Conservation (phyloP, 2,888 invertebrate species). For the Pycnomerus fuliginosus region DNA sequence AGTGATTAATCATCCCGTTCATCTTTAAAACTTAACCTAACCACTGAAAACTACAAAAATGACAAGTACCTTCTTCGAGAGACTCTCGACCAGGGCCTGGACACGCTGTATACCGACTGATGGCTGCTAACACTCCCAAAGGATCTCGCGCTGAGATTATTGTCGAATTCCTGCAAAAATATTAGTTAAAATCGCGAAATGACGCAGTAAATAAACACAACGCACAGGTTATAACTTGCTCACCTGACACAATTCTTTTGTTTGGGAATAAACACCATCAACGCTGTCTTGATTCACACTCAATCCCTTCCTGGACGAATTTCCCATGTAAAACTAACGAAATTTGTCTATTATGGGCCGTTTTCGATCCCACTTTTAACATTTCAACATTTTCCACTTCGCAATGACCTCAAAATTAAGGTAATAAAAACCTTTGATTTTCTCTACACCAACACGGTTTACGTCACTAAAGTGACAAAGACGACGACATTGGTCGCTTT, state of each 20-base stretch:
- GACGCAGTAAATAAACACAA: slow-evolving; percentile 32
- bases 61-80: slow-evolving; percentile 69
- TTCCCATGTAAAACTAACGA: slow-evolving; percentile 48
- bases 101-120: slow-evolving; percentile 62
- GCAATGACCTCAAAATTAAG: slow-evolving; percentile 41
- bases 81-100: slow-evolving; percentile 66
- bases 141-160: slow-evolving; percentile 62
- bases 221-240: slow-evolving; percentile 35
- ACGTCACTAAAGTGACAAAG: too few relatives aligned
- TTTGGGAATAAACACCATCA: slow-evolving; percentile 42
- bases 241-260: slow-evolving; percentile 45
- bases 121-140: slow-evolving; percentile 61
- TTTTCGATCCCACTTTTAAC: slow-evolving; percentile 30
- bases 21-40: slow-evolving; percentile 2
- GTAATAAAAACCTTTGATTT: slow-evolving; percentile 26
- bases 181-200: slow-evolving; percentile 19
- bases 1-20: slow-evolving; percentile 12
- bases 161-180: slow-evolving; percentile 57
- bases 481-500: too few relatives aligned
- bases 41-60: slow-evolving; percentile 5
- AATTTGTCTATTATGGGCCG: slow-evolving; percentile 8
- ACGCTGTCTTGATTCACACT: slow-evolving; percentile 36
- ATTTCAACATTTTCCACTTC: slow-evolving; percentile 34
- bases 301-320: slow-evolving; percentile 42
- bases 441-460: too few relatives aligned